Evolutionary conservation across 1,140 invertebrate species (phyloP).

Genomic region (Diorhabda sublineata): DNA sequence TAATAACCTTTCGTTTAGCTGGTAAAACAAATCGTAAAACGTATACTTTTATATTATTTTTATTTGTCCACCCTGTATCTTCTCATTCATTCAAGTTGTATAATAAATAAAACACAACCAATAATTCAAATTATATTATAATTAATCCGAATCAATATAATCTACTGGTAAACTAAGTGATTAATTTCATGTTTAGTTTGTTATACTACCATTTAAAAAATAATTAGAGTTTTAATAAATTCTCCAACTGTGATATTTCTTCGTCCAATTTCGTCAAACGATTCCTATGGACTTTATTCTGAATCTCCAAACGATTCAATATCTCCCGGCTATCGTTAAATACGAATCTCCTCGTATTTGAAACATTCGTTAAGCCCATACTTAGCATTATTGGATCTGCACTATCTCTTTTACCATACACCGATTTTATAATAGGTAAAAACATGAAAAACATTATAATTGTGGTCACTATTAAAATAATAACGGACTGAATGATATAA

Average conservation of each 20-base stretch:
- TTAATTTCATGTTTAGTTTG: too few species aligned
- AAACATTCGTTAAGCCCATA: constrained; percentile 82
- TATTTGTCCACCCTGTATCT: too few species aligned
- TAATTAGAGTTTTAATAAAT: constrained; percentile 18
- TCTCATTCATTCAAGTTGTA: too few species aligned
- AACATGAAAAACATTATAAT: constrained; percentile 82
- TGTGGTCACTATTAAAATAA: constrained; percentile 82
- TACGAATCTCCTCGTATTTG: constrained; percentile 75
- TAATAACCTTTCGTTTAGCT: too few species aligned
- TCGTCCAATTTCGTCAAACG: constrained; percentile 77
- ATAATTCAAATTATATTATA: too few species aligned
- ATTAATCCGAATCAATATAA: too few species aligned
- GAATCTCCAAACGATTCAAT: constrained; percentile 82
- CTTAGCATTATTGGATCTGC: constrained; percentile 79
- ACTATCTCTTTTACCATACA: constrained; percentile 51
- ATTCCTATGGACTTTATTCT: constrained; percentile 82
- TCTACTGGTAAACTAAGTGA: too few species aligned
- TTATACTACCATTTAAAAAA: too few species aligned
- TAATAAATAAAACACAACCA: too few species aligned
- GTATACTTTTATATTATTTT: too few species aligned
- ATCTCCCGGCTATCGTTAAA: constrained; percentile 71
- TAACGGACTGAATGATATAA: constrained; percentile 74
- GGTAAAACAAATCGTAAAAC: too few species aligned
- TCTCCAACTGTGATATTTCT: constrained; percentile 72
- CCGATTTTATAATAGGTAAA: constrained; percentile 75